Evolutionary conservation across 2,888 invertebrate genomes (phyloP).

Genomic region (Heliconius sara): DNA sequence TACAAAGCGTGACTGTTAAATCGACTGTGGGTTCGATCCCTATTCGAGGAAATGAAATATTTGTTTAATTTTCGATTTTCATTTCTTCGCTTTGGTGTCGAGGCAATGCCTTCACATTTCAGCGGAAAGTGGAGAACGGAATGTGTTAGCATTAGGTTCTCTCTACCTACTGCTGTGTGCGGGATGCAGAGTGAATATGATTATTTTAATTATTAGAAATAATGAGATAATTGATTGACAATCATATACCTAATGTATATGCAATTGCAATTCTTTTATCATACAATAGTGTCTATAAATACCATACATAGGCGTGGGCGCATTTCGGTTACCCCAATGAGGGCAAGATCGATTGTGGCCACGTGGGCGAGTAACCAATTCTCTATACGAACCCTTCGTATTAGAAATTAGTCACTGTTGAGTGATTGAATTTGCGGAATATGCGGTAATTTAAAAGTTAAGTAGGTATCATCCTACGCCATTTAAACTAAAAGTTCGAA

Average conservation of each 20-base stretch:
- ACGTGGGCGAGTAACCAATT: constrained; percentile 73
- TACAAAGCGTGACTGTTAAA: too few relatives aligned
- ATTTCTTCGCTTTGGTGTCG: too few relatives aligned
- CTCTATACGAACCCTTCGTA: constrained; percentile 78
- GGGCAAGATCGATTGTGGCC: constrained; percentile 73
- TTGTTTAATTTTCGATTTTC: too few relatives aligned
- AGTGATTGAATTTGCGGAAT: constrained; percentile 76
- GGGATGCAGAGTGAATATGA: background rate
- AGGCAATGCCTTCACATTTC: too few relatives aligned
- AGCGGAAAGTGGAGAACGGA: too few relatives aligned
- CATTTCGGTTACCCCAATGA: constrained; percentile 64
- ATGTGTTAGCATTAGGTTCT: too few relatives aligned
- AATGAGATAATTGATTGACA: background rate
- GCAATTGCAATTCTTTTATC: constrained; percentile 5
- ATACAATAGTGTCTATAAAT: constrained; percentile 20
- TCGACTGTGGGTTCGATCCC: too few relatives aligned
- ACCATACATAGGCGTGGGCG: constrained; percentile 39
- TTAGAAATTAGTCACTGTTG: constrained; percentile 68
- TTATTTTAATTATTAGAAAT: background rate
- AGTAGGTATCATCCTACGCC: too few relatives aligned
- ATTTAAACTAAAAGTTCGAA: constrained; percentile 24
- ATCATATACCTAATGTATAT: background rate
- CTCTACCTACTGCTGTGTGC: too few relatives aligned
- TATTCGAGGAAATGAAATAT: too few relatives aligned
- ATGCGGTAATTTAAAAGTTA: constrained; percentile 67